Evolutionary conservation across 2,888 invertebrate genomes (phyloP).

Genomic region (Volucella zonaria): DNA sequence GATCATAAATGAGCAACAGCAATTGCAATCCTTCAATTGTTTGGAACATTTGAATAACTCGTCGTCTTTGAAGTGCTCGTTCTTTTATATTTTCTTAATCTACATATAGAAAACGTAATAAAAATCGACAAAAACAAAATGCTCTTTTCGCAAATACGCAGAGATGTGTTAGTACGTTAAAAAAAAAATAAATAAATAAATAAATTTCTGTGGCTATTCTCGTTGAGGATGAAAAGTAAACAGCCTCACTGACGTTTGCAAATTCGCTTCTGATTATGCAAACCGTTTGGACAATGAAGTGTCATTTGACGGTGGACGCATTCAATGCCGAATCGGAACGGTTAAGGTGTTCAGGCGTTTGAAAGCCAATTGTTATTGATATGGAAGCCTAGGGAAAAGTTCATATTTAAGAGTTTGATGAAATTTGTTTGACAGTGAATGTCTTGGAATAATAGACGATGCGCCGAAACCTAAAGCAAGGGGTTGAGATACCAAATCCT

Average conservation of each 20-base stretch:
- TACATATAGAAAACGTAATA: neutral
- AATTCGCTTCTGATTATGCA: constrained; percentile 32
- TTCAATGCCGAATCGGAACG: constrained; percentile 3
- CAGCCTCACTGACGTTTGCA: constrained; percentile 63
- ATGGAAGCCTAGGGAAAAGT: no score
- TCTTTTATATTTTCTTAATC: constrained; percentile 16
- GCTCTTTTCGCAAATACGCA: constrained; percentile 33
- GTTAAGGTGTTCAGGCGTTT: no score
- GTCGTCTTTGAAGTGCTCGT: constrained; percentile 17
- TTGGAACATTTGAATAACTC: constrained; percentile 62
- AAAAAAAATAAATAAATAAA: constrained; percentile 11
- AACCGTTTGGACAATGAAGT: constrained; percentile 5
- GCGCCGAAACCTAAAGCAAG: no score
- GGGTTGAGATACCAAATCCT: no score
- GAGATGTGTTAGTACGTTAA: neutral
- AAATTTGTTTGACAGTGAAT: no score
- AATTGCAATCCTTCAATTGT: constrained; percentile 57
- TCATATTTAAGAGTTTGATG: no score
- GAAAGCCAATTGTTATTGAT: no score
- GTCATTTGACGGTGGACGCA: constrained; percentile 18
- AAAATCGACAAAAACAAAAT: constrained; percentile 30
- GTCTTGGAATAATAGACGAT: no score
- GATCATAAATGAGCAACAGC: constrained; percentile 53
- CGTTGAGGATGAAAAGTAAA: constrained; percentile 53
- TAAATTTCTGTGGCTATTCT: constrained; percentile 3